A percentile compares a stretch with the other conserved stretches of the same genome.
These are phyloP conservation scores for Melikaiella ostensackeni DNA, from an alignment of 2,888 invertebrate genomes.

Conservation along the genomic window DNA sequence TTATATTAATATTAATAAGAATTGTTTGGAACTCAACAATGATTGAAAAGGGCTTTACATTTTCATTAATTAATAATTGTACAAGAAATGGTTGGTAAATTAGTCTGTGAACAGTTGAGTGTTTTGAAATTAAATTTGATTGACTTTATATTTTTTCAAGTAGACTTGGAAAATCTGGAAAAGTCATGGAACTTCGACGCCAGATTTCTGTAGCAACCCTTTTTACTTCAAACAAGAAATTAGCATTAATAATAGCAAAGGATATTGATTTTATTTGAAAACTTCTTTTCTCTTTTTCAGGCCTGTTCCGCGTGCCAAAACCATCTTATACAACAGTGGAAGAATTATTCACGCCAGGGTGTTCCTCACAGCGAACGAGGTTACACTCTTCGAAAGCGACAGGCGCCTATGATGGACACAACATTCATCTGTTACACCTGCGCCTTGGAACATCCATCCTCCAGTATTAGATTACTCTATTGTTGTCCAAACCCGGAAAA, in stretches of 20 bases:
- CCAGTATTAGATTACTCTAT: slow-evolving; percentile 89
- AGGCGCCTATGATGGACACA: slow-evolving; percentile 82
- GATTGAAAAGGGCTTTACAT: too few relatives aligned
- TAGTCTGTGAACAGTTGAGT: too few relatives aligned
- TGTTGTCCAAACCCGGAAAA: slow-evolving; percentile 90
- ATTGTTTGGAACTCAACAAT: too few relatives aligned
- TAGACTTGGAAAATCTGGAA: not conserved
- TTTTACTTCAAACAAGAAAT: too few relatives aligned
- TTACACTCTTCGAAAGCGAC: slow-evolving; percentile 89
- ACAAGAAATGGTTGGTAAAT: too few relatives aligned
- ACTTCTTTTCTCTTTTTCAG: slow-evolving; percentile 76
- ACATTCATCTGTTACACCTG: slow-evolving; percentile 95
- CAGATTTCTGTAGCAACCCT: too few relatives aligned
- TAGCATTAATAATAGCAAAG: too few relatives aligned
- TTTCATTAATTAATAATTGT: too few relatives aligned
- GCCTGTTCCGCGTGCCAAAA: slow-evolving; percentile 91
- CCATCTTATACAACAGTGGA: slow-evolving; percentile 93
- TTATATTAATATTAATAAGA: too few relatives aligned
- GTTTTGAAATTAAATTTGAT: too few relatives aligned
- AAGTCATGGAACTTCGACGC: too few relatives aligned
- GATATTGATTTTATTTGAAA: not conserved
- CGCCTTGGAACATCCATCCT: slow-evolving; percentile 88
- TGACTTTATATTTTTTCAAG: not conserved
- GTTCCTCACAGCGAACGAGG: slow-evolving; percentile 88
- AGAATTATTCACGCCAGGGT: slow-evolving; percentile 84